phyloP scores from a whole-genome alignment of 2,113 vertebrate species.

The Hippocampus guttulatus region DNA sequence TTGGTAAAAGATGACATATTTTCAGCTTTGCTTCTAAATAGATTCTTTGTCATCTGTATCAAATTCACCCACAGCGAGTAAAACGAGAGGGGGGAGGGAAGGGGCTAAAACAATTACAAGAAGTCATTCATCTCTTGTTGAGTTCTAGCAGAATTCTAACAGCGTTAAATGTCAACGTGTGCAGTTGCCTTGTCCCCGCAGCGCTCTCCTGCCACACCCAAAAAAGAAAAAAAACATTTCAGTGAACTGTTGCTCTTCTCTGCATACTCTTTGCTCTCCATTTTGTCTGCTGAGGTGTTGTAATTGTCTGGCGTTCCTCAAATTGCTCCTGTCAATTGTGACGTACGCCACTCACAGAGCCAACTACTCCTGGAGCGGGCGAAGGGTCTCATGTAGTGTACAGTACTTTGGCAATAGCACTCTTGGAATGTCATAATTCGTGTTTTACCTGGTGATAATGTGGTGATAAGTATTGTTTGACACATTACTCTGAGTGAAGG shows the following conservation, averaged over 20 bases:
- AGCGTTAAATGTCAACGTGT: conserved; percentile 39
- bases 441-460: conserved; percentile 1
- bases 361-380: conserved; percentile 1
- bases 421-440: neutral
- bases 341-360: conserved; percentile 9
- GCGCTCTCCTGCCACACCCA: conserved; percentile 70
- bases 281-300: conserved; percentile 11
- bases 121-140: conserved; percentile 15
- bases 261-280: conserved; percentile 13
- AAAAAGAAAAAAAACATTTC: conserved; percentile 19
- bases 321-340: conserved; percentile 36
- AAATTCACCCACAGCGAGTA: conserved; percentile 1
- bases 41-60: neutral
- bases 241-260: conserved; percentile 15
- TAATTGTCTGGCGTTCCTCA: conserved; percentile 36
- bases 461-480: neutral
- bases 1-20: neutral
- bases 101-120: neutral
- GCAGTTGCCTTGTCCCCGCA: conserved; percentile 32
- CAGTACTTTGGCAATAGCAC: neutral
- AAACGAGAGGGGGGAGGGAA: neutral
- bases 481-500: neutral
- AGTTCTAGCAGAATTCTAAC: neutral
- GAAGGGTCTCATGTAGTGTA: neutral
- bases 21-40: conserved; percentile 4